Evolutionary conservation across 2,888 invertebrate genomes (phyloP), one percentile per base, ranked within the genome.

Genomic region (Margaritifera margaritifera): DNA sequence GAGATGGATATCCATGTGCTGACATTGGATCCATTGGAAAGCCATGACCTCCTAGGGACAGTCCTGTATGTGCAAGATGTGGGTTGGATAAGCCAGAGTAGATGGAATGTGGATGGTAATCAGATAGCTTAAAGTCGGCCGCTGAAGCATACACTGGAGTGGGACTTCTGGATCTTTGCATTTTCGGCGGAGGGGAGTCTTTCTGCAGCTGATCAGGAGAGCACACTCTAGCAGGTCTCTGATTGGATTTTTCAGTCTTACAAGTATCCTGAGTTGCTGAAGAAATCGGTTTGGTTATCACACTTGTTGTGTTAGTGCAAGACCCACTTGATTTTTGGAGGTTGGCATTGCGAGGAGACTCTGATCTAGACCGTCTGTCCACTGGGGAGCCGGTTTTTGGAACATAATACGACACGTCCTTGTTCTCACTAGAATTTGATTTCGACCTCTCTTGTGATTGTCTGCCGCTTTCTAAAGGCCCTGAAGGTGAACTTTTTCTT

Each of bases 1-100:
- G 66, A 22, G 66, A 74, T 53, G 79, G 74, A 54, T 77, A 78
- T n/a, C 77, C 78, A 19, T 72, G 65, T 11, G 78, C 76, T 19
- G 77, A 75, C 18, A 69, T 59, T 42, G 76, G 71, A 54, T 79
- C 78, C 15, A 74, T 71, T 55, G 69, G 69, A 59, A 76, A 57
- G 31, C 71, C 69, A 24, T 66, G 72, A 25, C 67, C 64, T 51
- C 56, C 62, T 63, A 71, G 53, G 51, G 68, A 68, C 20, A 22
- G 56, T 25, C 57, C 31, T 11, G 64, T 50, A 54, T 56, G 56
- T 20, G 53, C 64, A 52, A 54, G 42, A n/a, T 66, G 65, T 31
- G 71, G 69, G 50, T 62, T 68, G 2, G 77, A 77, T 25, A 73
- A 66, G 11, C 81, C 79, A n/a, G 72, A 71, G 60, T 77, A 78